Conservation (phyloP, 2,113 vertebrate species). For the Echinops telfairi region DNA sequence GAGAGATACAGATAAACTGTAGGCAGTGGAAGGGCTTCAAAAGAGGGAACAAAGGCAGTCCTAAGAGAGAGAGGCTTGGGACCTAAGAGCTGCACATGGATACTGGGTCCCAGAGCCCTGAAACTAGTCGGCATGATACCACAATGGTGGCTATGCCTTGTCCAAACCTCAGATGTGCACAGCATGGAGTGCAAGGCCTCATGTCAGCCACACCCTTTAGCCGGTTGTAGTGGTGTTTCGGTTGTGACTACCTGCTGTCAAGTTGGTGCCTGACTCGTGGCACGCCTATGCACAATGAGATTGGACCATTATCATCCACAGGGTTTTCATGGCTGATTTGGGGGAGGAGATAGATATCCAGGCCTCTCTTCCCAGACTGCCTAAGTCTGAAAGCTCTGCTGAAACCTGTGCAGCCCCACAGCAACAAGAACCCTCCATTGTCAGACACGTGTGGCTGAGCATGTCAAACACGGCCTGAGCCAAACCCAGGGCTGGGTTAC, state of each 20-base stretch:
- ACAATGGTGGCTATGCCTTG: not conserved
- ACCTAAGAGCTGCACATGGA: conserved; percentile 34
- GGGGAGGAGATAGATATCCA: not conserved
- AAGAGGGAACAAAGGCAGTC: not conserved
- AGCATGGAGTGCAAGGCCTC: not conserved
- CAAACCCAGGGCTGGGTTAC: not conserved
- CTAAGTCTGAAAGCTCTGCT: not conserved
- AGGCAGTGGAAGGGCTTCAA: not conserved
- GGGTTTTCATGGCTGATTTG: not conserved
- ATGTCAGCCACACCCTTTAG: too few relatives aligned
- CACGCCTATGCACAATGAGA: not conserved
- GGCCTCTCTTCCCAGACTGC: not conserved
- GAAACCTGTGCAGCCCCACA: not conserved
- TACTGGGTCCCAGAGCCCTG: not conserved
- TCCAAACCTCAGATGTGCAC: not conserved
- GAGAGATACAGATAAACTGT: conserved; percentile 33
- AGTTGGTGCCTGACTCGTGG: not conserved
- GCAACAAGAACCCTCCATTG: not conserved
- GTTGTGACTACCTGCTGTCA: not conserved
- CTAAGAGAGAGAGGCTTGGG: not conserved
- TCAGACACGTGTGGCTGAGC: not conserved
- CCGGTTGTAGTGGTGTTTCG: not conserved
- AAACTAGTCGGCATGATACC: not conserved
- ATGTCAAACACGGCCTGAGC: not conserved
- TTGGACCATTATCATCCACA: not conserved